Evolutionary conservation across 2,888 invertebrate species (phyloP), one percentile per base, ranked within the genome.

Genomic region (Copidosoma aretas): DNA sequence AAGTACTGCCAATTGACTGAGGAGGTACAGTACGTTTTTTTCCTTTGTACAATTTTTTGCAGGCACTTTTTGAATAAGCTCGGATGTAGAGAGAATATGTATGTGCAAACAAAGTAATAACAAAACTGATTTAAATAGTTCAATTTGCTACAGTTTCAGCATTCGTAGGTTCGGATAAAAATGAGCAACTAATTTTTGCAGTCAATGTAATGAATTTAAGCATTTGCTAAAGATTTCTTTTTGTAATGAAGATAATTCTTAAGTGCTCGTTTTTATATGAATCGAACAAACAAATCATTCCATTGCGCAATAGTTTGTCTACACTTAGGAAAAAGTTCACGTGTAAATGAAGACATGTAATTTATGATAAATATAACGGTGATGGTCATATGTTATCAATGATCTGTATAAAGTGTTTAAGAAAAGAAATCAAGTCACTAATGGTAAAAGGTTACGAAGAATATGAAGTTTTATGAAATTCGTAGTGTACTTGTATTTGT

Each of bases 1-100:
- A 64, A 32, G 63, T 71, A 67, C 71, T 71, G 71, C 71, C 71
- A 71, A 69, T 59, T 49, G 66, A 71, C 67, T 71, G 64, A 69
- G 41, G 64, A 46, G 61, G 54, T 71, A 56, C 32, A 32, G 64
- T 60, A 64, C 46, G 60, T 24, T n/a, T 62, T 59, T 65, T 62
- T 67, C 24, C 21, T 61, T 66, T 56, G 25, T 60, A 49, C 46
- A 25, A 22, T 41, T 15, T 51, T 41, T 56, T 64, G 51, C 19
- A 41, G 41, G 52, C 32, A 57, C 43, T 58, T 68, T 57, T 69
- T 56, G 17, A 64, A 32, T 21, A 46, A 46, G n/a, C 32, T 32
- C n/a, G n/a, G 8, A 5, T 32, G 32, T 32, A 32, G 32, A 32
- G 32, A 32, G 32, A 32, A 32, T 32, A 32, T 32, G 8, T 8